phyloP scores from a whole-genome alignment of 1,140 invertebrate genomes.

The Bacillus rossius region DNA sequence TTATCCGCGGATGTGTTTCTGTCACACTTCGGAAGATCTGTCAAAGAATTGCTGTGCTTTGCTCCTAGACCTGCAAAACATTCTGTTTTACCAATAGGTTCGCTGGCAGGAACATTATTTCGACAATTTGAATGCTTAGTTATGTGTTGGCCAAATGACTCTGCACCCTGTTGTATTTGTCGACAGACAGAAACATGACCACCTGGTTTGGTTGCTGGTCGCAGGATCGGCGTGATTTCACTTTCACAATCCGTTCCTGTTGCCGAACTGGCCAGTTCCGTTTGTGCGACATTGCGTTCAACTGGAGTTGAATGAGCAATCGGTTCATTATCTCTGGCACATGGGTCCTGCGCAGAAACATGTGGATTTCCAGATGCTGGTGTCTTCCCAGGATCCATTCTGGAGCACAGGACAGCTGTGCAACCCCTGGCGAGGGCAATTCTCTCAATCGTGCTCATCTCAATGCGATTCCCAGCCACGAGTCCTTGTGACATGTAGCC shows the following conservation, averaged over 20 bases:
- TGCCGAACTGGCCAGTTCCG: background rate
- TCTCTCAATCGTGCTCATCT: constrained; percentile 52
- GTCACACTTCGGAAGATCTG: background rate
- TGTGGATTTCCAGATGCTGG: constrained; percentile 25
- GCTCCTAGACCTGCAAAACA: background rate
- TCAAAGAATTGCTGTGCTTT: constrained; percentile 7
- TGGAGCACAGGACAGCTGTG: constrained; percentile 30
- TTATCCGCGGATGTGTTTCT: no score
- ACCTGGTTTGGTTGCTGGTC: background rate
- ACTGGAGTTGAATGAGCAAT: constrained; percentile 38
- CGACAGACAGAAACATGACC: background rate
- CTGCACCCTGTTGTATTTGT: no score
- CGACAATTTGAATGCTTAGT: no score
- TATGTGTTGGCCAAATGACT: no score
- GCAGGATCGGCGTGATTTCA: constrained; percentile 41
- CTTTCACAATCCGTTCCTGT: constrained; percentile 39
- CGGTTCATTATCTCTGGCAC: constrained; percentile 18
- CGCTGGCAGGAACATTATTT: no score
- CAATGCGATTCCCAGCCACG: constrained; percentile 21
- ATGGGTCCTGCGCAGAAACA: constrained; percentile 9
- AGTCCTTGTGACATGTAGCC: constrained; percentile 53
- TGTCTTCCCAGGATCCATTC: constrained; percentile 44
- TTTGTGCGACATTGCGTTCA: background rate
- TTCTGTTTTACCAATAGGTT: no score
- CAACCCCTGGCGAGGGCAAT: constrained; percentile 44